Evolutionary conservation across 1,140 invertebrate genomes (phyloP), one percentile per base, ranked within the genome.

Genomic region (Amyelois transitella): DNA sequence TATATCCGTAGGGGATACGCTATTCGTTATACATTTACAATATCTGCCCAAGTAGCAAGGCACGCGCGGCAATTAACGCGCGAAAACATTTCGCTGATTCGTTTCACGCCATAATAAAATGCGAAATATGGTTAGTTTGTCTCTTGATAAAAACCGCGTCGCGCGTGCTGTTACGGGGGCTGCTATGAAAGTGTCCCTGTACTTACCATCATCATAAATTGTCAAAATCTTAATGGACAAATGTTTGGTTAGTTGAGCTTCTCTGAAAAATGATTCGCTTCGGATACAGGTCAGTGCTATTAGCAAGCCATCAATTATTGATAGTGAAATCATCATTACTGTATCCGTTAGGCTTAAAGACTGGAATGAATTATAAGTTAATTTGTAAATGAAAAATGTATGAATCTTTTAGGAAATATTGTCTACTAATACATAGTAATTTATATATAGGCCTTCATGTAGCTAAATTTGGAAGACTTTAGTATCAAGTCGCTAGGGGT

Each of bases 241-340:
- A 18, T 61, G 56, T 62, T 75, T 79, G 0, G 69, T 78, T 32
- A 60, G 54, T 24, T 72, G 67, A 7, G 77, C 56, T 58, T 78
- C 67, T 58, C 52, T 58, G 4, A 58, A 64, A 19, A 79, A 76
- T 1, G 58, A 7, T 60, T 79, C 71, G 43, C 56, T 66, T 2
- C 65, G 53, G 10, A 72, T 6, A 32, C 71, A 69, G 10, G 14
- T 2, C 2, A 2, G 2, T 38, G 2, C 2, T 38, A 38, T 3
- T 8, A 14, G 10, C 10, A 4, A 38, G 10, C 10, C 2, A 38
- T 38, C 10, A n/a, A 38, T 10, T 38, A 38, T 38, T 2, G 10
- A 3, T 14, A 38, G 10, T n/a, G 32, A n/a, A n/a, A 10, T 14
- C 14, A 38, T 38, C 2, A 38, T 10, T 38, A 38, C 32, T n/a